Conservation (phyloP, 2,797 vertebrate species). For the Hoplostethus mediterraneus region DNA sequence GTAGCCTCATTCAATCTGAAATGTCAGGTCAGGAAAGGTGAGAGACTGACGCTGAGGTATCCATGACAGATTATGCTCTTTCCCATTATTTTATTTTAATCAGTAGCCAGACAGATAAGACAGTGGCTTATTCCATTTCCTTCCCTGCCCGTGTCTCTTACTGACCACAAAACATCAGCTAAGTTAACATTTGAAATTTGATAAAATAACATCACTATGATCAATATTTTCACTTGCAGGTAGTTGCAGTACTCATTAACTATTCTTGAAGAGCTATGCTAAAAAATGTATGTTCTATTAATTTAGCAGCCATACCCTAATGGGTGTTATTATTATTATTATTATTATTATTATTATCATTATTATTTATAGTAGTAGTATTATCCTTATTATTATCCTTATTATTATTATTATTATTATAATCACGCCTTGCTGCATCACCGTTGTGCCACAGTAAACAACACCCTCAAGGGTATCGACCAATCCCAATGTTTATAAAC, state of each 20-base stretch:
- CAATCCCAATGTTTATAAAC: no score
- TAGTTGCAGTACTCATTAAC: not conserved
- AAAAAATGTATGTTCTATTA: not conserved
- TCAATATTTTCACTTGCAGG: not conserved
- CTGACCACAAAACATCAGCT: not conserved
- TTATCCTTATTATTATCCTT: no score
- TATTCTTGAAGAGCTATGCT: not conserved
- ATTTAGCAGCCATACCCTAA: not conserved
- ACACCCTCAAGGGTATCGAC: not conserved
- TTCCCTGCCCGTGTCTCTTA: not conserved
- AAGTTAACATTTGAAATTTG: not conserved
- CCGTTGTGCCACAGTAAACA: not conserved
- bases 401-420: no score
- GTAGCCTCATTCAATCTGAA: slow-evolving; percentile 49
- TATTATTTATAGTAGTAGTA: no score
- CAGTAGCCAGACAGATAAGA: slow-evolving; percentile 1
- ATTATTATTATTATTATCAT: no score
- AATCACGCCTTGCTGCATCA: no score
- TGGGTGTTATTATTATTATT: no score
- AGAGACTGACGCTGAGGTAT: slow-evolving; percentile 12
- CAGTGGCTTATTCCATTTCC: not conserved
- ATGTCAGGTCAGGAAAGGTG: slow-evolving; percentile 57
- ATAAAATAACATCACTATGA: not conserved
- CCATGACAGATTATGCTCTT: slow-evolving; percentile 12
- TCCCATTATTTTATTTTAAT: slow-evolving; percentile 30